These are phyloP conservation scores for Stegastes partitus DNA, from an alignment of 2,113 vertebrate genomes.

Conservation along the genomic window DNA sequence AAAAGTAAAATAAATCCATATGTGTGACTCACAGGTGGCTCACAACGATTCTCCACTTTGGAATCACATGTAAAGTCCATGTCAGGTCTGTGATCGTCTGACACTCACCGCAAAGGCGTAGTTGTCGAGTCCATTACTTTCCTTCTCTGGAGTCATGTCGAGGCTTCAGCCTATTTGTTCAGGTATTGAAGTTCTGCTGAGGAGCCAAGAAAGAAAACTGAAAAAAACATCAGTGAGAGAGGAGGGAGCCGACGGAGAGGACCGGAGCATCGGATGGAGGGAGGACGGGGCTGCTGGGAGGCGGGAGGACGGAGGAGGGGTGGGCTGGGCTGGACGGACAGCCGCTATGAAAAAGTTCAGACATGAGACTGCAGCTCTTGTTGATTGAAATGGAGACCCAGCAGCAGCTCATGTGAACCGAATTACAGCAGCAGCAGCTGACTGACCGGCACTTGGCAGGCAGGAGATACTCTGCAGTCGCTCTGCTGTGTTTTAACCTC, in stretches of 20 bases:
- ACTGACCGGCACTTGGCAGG: conserved; percentile 17
- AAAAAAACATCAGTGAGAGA: conserved; percentile 20
- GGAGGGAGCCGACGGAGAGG: conserved; percentile 8
- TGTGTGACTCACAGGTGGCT: too few relatives aligned
- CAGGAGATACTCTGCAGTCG: neutral
- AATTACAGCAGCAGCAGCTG: conserved; percentile 79
- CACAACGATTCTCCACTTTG: neutral
- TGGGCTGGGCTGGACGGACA: neutral
- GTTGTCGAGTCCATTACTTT: conserved; percentile 76
- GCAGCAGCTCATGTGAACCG: conserved; percentile 79
- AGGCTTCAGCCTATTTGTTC: conserved; percentile 16
- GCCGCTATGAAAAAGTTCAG: conserved; percentile 27
- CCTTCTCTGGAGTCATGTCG: conserved; percentile 80
- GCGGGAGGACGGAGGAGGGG: neutral
- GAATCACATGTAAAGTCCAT: neutral
- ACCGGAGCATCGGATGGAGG: neutral
- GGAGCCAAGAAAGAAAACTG: conserved; percentile 15
- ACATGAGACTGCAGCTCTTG: conserved; percentile 57
- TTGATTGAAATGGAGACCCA: conserved; percentile 68
- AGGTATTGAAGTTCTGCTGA: conserved; percentile 22
- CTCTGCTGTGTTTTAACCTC: neutral
- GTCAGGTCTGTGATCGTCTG: too few relatives aligned
- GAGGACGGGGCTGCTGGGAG: conserved; percentile 11
- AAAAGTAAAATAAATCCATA: neutral
- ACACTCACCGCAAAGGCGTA: conserved; percentile 84